Conservation (phyloP, 2,888 invertebrate species). For the Stenodema calcarata region DNA sequence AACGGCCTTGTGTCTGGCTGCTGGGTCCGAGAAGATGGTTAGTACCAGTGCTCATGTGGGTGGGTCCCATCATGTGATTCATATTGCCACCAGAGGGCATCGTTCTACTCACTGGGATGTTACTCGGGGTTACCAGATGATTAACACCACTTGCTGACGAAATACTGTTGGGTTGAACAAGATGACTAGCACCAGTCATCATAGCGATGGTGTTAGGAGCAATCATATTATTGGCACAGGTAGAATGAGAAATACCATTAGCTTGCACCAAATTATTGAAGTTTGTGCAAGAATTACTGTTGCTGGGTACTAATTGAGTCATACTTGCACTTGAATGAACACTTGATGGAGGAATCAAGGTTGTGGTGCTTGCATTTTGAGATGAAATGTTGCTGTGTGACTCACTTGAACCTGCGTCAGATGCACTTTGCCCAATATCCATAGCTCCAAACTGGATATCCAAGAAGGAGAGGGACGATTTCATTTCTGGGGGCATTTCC, state of each 20-base stretch:
- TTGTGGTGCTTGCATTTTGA: slow-evolving; percentile 1
- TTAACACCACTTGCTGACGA: not conserved
- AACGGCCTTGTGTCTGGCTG: not conserved
- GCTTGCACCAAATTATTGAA: not conserved
- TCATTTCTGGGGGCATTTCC: slow-evolving; percentile 43
- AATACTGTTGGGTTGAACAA: not conserved
- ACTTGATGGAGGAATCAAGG: slow-evolving; percentile 11
- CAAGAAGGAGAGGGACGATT: slow-evolving; percentile 9
- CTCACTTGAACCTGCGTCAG: slow-evolving; percentile 2
- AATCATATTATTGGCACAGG: not conserved
- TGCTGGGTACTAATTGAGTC: not conserved
- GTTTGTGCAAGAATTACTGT: not conserved
- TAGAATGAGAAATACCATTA: not conserved
- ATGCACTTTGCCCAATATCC: slow-evolving; percentile 33
- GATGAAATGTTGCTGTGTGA: not conserved
- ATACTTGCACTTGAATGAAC: not conserved
- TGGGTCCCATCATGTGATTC: not conserved
- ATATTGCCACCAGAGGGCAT: not conserved
- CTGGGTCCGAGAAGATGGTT: not conserved
- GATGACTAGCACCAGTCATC: not conserved
- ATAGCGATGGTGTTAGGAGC: not conserved
- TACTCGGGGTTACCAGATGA: not conserved
- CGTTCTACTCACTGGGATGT: not conserved
- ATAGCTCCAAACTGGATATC: slow-evolving; percentile 49
- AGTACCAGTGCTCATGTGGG: not conserved